These are phyloP conservation scores for Artibeus lituratus DNA, from an alignment of 2,797 vertebrate species.

Conservation along the genomic window DNA sequence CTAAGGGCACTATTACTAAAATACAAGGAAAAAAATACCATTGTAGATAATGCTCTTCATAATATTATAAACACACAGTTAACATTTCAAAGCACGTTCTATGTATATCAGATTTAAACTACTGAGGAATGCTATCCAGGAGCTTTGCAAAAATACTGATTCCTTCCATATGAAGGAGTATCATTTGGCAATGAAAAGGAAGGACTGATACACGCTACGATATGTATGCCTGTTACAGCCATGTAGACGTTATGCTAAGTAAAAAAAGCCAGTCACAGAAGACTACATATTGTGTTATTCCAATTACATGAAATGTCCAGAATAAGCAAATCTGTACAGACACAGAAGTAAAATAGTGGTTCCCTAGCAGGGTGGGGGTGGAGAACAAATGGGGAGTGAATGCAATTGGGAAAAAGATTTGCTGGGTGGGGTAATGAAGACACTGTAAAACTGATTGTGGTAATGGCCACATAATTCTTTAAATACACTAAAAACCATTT, in stretches of 20 bases:
- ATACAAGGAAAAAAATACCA: not conserved
- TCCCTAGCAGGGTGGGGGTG: not conserved
- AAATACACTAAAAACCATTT: not conserved
- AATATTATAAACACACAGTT: not conserved
- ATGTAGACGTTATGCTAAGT: not conserved
- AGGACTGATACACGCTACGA: not conserved
- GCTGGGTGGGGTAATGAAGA: not conserved
- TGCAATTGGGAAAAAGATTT: not conserved
- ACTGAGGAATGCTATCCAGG: not conserved
- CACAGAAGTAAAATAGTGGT: not conserved
- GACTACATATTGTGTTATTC: not conserved
- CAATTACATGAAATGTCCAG: not conserved
- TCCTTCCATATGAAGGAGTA: not conserved
- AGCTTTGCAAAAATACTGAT: not conserved
- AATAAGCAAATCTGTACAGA: not conserved
- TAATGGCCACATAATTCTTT: not conserved
- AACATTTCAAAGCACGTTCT: not conserved
- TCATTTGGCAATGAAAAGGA: not conserved
- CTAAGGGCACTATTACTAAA: not conserved
- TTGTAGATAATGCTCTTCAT: not conserved
- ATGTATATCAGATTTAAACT: not conserved
- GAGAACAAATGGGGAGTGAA: not conserved
- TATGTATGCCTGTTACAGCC: not conserved
- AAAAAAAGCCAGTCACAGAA: slow-evolving; percentile 15
- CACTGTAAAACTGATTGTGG: not conserved